Base-by-base conservation (phyloP, 2,888 invertebrate genomes). In the Flexamia atlantica region DNA sequence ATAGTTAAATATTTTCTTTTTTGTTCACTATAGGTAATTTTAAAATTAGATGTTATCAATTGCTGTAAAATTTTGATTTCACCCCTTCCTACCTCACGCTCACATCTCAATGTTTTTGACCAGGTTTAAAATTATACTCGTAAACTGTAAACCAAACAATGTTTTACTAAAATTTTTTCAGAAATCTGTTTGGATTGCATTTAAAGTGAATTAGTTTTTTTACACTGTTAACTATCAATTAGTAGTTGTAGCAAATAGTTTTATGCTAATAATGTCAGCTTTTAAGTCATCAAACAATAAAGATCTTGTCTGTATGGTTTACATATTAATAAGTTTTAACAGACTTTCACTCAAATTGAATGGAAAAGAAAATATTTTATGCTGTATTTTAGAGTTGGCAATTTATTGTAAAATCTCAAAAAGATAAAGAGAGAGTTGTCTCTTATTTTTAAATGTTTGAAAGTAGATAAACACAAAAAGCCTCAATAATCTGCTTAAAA, bases 151-250 rank as follows among this genome's bases (percentile, higher is more conserved):
- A 64, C 30, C 53, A 53, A 46, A n/a, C 3, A 14, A 9, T 46
- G 14, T 46, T 46, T 46, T 23, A 7, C 20, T 30, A 28, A 30
- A 64, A 64, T 28, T 30, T 28, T 64, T 25, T 64, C 30, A 14
- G 4, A 25, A 64, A 64, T 64, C 64, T 12, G 64, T 64, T 64
- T 64, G 28, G 25, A 64, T 64, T 64, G 64, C 64, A 64, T 64
- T 64, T 64, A 64, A 20, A 25, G 14, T 14, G 1, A 64, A 64
- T 28, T 64, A 57, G 20, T 57, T 28, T 64, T 57, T 64, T 64
- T 64, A 64, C 64, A 64, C 28, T 17, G 7, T 30, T 30, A 64
- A 64, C 28, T 28, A 14, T 64, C 64, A 64, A 64, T 1, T 28
- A 25, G 64, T 64, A 64, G 64, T 20, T 28, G 64, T 64, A 64